Evolutionary conservation across 2,113 vertebrate genomes (phyloP), one percentile per base, ranked within the genome.

Genomic region (Ammodytes marinus): DNA sequence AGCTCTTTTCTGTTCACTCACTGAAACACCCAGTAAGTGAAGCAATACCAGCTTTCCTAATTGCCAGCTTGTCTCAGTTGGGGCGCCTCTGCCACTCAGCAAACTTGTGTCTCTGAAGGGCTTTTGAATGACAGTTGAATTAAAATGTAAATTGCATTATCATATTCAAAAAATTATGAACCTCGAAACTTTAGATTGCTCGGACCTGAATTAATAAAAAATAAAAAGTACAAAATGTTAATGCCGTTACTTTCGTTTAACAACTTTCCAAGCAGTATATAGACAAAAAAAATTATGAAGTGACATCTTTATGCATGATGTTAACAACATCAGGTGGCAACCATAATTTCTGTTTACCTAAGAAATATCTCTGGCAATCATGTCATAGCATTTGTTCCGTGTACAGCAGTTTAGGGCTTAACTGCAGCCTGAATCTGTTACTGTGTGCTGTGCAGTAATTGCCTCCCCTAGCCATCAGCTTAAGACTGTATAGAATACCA

Each of bases 1-100:
- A 73, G 39, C 50, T 45, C 45, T 65, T 54, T 57, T 69, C 73
- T 74, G 27, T 77, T 74, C n/a, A 17, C 35, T 55, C 47, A 47
- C 43, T 63, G 17, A 69, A 69, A 59, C 35, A 8, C 5, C 43
- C 47, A 67, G 42, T 43, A 6, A n/a, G 8, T 27, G 27, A 27
- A 27, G 27, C 27, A 74, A 13, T 5, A 47, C 42, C 14, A 19
- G 7, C 45, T 69, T 43, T 11, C 8, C 40, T 43, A 49, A 37
- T 64, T 49, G 46, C n/a, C 46, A 59, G 64, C 9, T 46, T 15
- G 27, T 37, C 27, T 35, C 59, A 75, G 0, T 13, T 1, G 2
- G 8, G 13, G 19, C 5, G 47, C 27, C 1, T 1, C 8, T 53
- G 13, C 8, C 49, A 40, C 46, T 71, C 43, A 59, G 55, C 37